Conservation (phyloP, 2,797 vertebrate species). For the Tenualosa thibaudeaui region DNA sequence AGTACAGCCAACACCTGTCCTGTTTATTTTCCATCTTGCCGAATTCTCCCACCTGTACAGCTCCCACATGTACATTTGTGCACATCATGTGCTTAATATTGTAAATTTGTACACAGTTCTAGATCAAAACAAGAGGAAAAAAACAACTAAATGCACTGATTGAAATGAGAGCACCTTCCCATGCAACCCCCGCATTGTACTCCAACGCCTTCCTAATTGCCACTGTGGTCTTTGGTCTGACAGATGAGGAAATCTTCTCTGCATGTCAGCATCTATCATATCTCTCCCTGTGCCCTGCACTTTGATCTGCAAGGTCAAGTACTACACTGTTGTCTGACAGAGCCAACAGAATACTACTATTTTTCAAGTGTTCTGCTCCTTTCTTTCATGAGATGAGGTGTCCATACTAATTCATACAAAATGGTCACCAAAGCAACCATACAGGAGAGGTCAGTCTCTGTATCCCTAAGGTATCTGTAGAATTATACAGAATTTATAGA, state of each 20-base stretch:
- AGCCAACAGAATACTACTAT: background rate
- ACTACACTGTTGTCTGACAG: background rate
- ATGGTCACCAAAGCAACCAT: background rate
- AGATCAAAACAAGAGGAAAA: background rate
- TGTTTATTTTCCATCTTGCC: no score
- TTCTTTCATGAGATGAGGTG: background rate
- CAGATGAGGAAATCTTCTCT: constrained; percentile 29
- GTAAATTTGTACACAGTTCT: background rate
- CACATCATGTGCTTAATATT: no score
- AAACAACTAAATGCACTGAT: background rate
- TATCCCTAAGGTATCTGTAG: background rate
- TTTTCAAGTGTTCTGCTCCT: background rate
- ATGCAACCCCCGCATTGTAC: background rate
- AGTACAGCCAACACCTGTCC: background rate
- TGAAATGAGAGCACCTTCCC: background rate
- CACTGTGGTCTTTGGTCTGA: background rate
- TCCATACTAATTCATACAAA: background rate
- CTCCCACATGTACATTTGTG: background rate
- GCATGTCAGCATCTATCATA: constrained; percentile 22
- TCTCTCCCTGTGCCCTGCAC: background rate
- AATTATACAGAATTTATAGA: no score
- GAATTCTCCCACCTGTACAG: background rate
- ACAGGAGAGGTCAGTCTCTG: background rate
- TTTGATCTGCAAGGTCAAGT: background rate
- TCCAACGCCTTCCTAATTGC: background rate